These are phyloP conservation scores for Cyprinodon tularosa DNA, from an alignment of 2,113 vertebrate species.

Conservation along the genomic window DNA sequence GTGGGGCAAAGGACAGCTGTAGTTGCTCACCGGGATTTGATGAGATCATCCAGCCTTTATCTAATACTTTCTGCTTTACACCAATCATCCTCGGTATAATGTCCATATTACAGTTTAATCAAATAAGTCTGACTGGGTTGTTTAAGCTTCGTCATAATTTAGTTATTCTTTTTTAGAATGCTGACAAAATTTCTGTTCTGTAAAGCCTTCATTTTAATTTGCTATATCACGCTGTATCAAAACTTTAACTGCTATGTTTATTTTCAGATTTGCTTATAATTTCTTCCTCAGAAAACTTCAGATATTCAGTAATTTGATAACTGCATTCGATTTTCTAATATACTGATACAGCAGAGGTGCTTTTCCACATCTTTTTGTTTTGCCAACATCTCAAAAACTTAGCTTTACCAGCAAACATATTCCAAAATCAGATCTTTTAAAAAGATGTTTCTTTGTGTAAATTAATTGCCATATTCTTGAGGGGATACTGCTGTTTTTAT, in stretches of 20 bases:
- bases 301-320: no score
- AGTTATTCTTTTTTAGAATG: not conserved
- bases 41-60: slow-evolving; percentile 26
- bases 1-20: slow-evolving; percentile 58
- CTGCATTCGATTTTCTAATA: no score
- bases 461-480: not conserved
- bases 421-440: not conserved
- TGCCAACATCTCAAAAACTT: no score
- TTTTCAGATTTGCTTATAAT: no score
- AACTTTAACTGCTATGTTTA: no score
- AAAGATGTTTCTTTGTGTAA: not conserved
- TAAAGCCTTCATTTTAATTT: not conserved
- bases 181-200: not conserved
- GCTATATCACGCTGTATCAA: no score
- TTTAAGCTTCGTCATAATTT: not conserved
- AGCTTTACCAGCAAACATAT: not conserved
- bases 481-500: not conserved
- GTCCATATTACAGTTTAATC: slow-evolving; percentile 9
- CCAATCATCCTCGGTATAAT: slow-evolving; percentile 19
- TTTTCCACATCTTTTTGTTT: no score
- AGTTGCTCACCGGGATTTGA: slow-evolving; percentile 30
- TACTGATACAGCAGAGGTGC: no score
- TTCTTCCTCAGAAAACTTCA: no score
- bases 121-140: slow-evolving; percentile 5
- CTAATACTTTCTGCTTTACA: slow-evolving; percentile 35